Evolutionary conservation across 2,888 invertebrate species (phyloP).

Genomic region (Zhuqinia jingwanae): DNA sequence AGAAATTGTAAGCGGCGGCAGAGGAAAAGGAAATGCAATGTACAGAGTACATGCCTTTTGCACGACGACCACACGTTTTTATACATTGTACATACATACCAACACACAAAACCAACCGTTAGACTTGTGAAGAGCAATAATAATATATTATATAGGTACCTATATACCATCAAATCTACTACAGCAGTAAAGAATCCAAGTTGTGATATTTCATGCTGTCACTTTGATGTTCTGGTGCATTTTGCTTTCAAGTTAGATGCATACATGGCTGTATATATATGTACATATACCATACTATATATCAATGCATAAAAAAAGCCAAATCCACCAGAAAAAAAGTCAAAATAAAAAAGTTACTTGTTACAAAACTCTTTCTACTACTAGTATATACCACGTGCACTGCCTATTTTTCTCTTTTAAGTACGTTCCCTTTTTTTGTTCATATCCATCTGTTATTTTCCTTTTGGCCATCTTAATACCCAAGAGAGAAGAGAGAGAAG

Average conservation of each 20-base stretch:
- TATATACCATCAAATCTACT: not conserved
- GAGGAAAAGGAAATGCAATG: too few relatives aligned
- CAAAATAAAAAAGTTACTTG: not conserved
- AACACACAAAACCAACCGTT: too few relatives aligned
- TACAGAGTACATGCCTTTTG: not conserved
- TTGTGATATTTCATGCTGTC: conserved; percentile 17
- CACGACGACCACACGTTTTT: not conserved
- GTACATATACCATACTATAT: not conserved
- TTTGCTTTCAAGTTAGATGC: not conserved
- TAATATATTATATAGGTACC: too few relatives aligned
- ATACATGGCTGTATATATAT: too few relatives aligned
- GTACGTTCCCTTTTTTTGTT: not conserved
- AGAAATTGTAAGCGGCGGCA: not conserved
- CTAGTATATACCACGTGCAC: not conserved
- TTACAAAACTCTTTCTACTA: not conserved
- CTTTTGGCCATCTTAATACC: conserved; percentile 54
- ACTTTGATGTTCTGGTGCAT: not conserved
- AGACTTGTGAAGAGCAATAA: too few relatives aligned
- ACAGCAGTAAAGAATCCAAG: not conserved
- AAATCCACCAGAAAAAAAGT: not conserved
- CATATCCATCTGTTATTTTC: not conserved
- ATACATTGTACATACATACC: not conserved
- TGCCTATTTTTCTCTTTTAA: not conserved
- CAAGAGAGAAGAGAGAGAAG: conserved; percentile 50
- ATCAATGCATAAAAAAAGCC: not conserved